phyloP scores from a whole-genome alignment of 2,888 invertebrate genomes.

The Nowickia ferox region DNA sequence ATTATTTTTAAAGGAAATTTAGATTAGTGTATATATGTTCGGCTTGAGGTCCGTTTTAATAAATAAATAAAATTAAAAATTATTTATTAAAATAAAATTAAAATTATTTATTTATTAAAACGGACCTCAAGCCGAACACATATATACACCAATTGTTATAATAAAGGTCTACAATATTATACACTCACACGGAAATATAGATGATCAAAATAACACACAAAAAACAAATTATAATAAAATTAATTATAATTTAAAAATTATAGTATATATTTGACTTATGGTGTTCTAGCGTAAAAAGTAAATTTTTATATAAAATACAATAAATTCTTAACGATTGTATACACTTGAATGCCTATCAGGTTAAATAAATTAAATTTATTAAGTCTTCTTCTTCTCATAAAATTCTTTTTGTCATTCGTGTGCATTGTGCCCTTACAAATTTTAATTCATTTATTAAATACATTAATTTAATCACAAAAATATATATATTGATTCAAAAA shows the following conservation, averaged over 20 bases:
- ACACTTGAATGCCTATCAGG: neutral
- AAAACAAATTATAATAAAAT: too few relatives aligned
- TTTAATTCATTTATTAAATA: conserved; percentile 14
- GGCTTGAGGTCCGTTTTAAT: too few relatives aligned
- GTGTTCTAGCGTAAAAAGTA: neutral
- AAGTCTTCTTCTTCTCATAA: neutral
- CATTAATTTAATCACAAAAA: conserved; percentile 7
- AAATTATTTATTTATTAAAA: too few relatives aligned
- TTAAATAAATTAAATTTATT: conserved; percentile 14
- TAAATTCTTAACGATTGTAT: neutral
- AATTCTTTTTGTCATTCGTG: neutral
- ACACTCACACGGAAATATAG: too few relatives aligned
- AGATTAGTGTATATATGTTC: too few relatives aligned
- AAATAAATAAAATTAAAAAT: too few relatives aligned
- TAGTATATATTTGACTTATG: neutral
- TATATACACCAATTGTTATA: too few relatives aligned
- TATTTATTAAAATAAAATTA: too few relatives aligned
- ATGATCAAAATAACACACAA: too few relatives aligned
- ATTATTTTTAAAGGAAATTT: too few relatives aligned
- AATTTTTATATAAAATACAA: neutral
- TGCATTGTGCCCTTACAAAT: neutral
- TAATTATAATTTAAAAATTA: neutral
- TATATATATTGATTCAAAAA: neutral
- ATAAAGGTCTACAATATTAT: too few relatives aligned
- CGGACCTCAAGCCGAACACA: too few relatives aligned